Base-by-base conservation (phyloP, 1,140 invertebrate species). In the Bemisia tabaci region DNA sequence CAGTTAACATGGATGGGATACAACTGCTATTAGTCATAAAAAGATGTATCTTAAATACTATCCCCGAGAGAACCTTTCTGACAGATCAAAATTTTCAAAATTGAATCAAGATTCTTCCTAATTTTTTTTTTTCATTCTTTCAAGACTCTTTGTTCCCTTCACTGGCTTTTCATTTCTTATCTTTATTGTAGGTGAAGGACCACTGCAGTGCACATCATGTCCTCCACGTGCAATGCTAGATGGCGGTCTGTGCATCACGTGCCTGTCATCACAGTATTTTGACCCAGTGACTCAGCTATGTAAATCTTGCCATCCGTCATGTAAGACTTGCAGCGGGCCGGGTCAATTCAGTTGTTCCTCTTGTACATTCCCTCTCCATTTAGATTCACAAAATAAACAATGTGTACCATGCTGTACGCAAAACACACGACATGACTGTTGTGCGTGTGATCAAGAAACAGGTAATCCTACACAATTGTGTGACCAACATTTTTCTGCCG, bases 231-330 rank as follows among this genome's bases (percentile, higher is more conserved):
- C 83, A 69, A 87, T 87, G 86, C 75, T 89, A 1, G 85, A 88
- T 67, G 84, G 85, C 26, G 86, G 86, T 0, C 74, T 88, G 0
- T 88, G 87, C 71, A 87, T 87, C 82, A 85, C 87, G 69, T 88
- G 87, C 70, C 79, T 87, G 1, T 83, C 83, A 17, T 84, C 84
- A 0, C 86, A 89, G 75, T 89, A 87, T 74, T 87, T 88, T 71
- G 87, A 89, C 69, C 75, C 83, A 0, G 76, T 80, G n/a, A 87
- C 82, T 21, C 83, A 84, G 69, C 81, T 82, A 0, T 90, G 88
- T 71, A 82, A 82, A 69, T 79, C 79, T 1, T 91, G 88, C 70
- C 84, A 90, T 70, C 72, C 79, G 0, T 82, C 84, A n/a, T 91
- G 88, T 67, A 78, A 80, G 2, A 81, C 84, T 1, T 91, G 88